Evolutionary conservation across 30 jellyfish, hydroid and myxozoan species (phyloP), one percentile per base, ranked within the genome.

Genomic region (Aurelia sp.): DNA sequence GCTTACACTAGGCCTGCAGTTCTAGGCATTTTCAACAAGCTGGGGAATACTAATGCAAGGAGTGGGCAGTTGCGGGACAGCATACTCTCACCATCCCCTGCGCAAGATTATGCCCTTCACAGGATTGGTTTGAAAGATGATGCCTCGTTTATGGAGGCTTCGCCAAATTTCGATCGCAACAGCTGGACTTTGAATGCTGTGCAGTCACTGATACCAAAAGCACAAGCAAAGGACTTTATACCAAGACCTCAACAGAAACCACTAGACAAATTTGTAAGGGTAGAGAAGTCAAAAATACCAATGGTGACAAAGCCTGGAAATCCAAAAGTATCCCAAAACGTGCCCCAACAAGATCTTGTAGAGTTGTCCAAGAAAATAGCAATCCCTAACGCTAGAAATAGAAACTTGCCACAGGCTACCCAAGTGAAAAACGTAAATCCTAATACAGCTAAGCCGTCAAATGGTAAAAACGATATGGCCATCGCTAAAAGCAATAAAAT

Each of bases 111-210:
- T 18, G 48, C 66, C 3, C 83, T 84, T 12, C 88, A 84, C 61
- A 61, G 73, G 15, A 76, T 86, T n/a, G 97, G 97, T 30, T 86
- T 89, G 24, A 80, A 73, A 33, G 97, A 89, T 57, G 92, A 80
- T 72, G 97, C 97, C 8, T 89, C 97, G 61, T 89, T 89, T 33
- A 89, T 89, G 89, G 92, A 80, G 3, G 92, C 97, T 11, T 51
- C 76, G 41, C 90, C 97, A 17, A 80, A 63, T 63, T 73, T 64
- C 78, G 93, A 84, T 18, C 68, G 82, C 76, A 72, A 88, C 53
- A 76, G 19, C 30, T 77, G 79, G 81, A 84, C 93, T 3, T 67
- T 84, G 67, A 78, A 84, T 73, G 93, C 93, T 20, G 41, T 72
- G 63, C 88, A 84, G 80, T 72, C 93, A 52, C 20, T 84, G 15